phyloP scores from a whole-genome alignment of 1,140 invertebrate genomes.

The Drosophila guanche region DNA sequence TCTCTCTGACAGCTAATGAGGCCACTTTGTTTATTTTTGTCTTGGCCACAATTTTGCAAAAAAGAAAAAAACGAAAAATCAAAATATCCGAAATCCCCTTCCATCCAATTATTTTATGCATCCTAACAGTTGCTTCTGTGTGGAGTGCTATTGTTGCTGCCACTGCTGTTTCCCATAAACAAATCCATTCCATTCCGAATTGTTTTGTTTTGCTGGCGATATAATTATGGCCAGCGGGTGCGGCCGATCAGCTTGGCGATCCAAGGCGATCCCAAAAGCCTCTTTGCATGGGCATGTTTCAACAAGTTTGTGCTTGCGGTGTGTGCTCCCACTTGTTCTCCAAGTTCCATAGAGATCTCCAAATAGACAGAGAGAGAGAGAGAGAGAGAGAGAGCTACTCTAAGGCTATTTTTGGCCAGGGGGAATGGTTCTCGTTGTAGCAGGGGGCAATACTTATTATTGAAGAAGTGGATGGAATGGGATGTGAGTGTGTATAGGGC shows the following conservation, averaged over 20 bases:
- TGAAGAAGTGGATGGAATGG: conserved; percentile 25
- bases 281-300: conserved; percentile 57
- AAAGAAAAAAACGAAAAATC: neutral
- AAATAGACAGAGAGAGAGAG: no score
- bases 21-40: conserved; percentile 73
- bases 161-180: conserved; percentile 15
- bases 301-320: conserved; percentile 67
- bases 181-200: conserved; percentile 5
- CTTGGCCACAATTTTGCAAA: conserved; percentile 46
- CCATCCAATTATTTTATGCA: conserved; percentile 18
- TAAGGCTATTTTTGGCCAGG: conserved; percentile 37
- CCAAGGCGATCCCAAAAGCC: neutral
- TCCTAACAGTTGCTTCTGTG: conserved; percentile 19
- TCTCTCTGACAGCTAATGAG: conserved; percentile 51
- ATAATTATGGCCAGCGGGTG: conserved; percentile 45
- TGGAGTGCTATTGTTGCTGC: neutral
- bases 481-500: conserved; percentile 27
- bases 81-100: conserved; percentile 19
- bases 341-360: no score
- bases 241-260: conserved; percentile 32
- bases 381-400: neutral
- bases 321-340: conserved; percentile 37
- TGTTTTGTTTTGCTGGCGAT: conserved; percentile 45
- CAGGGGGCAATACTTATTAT: conserved; percentile 40
- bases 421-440: conserved; percentile 17